Percentiles rank a stretch among this genome's conserved stretches.
phyloP scores from a whole-genome alignment of 2,888 invertebrate genomes.

The Pherbina coryleti region DNA sequence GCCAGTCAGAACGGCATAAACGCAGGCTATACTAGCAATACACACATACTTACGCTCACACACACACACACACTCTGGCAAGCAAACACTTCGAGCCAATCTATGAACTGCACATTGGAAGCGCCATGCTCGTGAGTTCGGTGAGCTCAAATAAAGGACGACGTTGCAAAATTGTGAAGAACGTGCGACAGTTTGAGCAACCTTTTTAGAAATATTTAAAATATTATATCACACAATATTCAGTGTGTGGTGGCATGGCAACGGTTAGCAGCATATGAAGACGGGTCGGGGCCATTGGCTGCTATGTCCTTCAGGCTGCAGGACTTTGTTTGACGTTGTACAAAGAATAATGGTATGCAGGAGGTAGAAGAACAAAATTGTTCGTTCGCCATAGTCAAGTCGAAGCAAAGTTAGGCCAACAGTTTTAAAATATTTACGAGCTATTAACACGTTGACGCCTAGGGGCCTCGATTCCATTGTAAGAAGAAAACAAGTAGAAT shows the following conservation, averaged over 20 bases:
- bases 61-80: neutral
- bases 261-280: too few species aligned
- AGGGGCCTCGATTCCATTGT: neutral
- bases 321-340: slow-evolving; percentile 6
- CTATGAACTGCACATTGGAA: neutral
- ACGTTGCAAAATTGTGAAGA: slow-evolving; percentile 8
- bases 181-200: neutral
- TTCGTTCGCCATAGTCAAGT: neutral
- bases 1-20: too few species aligned
- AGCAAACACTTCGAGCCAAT: neutral
- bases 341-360: slow-evolving; percentile 15
- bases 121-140: neutral
- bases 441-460: slow-evolving; percentile 33
- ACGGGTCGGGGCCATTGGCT: neutral
- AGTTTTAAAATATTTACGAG: slow-evolving; percentile 38
- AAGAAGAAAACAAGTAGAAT: neutral
- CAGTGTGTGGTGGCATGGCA: neutral
- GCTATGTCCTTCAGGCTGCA: neutral
- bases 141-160: neutral
- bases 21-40: neutral
- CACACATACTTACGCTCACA: neutral
- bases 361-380: neutral
- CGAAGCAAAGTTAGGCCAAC: slow-evolving; percentile 3
- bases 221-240: slow-evolving; percentile 25
- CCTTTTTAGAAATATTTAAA: slow-evolving; percentile 30